These are phyloP conservation scores for Aphodius sticticus DNA, from an alignment of 2,888 invertebrate species.

Conservation along the genomic window DNA sequence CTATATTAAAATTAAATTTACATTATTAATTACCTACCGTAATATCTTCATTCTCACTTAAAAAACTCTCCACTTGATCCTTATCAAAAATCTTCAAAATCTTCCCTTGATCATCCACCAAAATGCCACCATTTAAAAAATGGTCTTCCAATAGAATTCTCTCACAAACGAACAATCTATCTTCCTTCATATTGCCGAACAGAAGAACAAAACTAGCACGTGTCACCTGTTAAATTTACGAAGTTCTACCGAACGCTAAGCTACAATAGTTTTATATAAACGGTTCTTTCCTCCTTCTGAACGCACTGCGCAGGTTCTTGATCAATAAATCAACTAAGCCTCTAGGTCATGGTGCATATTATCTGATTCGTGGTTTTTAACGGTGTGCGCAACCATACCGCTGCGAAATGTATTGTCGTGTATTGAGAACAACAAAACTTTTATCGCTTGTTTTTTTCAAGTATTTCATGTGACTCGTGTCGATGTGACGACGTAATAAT, in stretches of 20 bases:
- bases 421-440: neutral
- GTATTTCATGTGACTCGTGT: neutral
- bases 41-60: slow-evolving; percentile 62
- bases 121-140: slow-evolving; percentile 67
- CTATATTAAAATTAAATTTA: no score
- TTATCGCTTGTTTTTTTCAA: neutral
- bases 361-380: slow-evolving; percentile 7
- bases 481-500: neutral
- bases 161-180: slow-evolving; percentile 60
- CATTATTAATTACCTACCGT: slow-evolving; percentile 58
- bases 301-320: slow-evolving; percentile 7
- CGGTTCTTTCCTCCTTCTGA: neutral
- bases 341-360: neutral
- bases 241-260: neutral
- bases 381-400: neutral
- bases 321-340: neutral
- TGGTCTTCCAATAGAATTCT: slow-evolving; percentile 63
- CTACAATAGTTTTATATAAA: neutral
- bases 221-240: neutral
- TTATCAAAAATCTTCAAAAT: slow-evolving; percentile 65
- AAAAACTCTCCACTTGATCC: slow-evolving; percentile 59
- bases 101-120: slow-evolving; percentile 66
- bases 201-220: neutral
- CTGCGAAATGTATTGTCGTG: neutral
- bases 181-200: slow-evolving; percentile 11